Evolutionary conservation across 2,797 vertebrate species (phyloP), one percentile per base, ranked within the genome.

Genomic region (Fistularia commersonii): DNA sequence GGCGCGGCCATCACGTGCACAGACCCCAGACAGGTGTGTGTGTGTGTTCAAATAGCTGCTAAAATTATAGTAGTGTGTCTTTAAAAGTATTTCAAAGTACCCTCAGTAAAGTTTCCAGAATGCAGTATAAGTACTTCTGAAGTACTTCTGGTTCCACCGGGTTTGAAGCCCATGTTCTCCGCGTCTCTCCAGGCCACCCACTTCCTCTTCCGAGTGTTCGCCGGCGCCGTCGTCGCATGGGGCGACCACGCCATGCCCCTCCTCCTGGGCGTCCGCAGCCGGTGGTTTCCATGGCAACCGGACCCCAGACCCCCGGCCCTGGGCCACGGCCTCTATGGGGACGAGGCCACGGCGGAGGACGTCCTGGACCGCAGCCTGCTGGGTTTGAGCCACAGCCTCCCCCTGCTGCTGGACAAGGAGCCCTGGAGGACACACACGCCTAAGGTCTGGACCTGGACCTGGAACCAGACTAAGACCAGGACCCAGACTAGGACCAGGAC

Each of bases 121-220:
- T n/a, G n/a, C n/a, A n/a, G 23, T 23, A 23, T 2, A 23, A 23
- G 23, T 23, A 23, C 23, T 23, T 23, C 23, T 23, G 23, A 23
- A 23, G 23, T 23, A 23, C 23, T 23, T 2, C 23, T 23, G 23
- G 23, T 23, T 23, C 23, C 23, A 23, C 23, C 23, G 23, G 23
- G 23, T 23, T 23, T 4, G 2, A 23, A 23, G 23, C 2, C 4
- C 23, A 23, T 23, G 23, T 23, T 23, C 23, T 23, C 23, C 23
- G 4, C 23, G 0, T 54, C 39, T 45, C 41, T 32, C 10, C 54
- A 99, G 97, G 85, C 87, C 65, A 67, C 91, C 52, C 90, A 92
- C 76, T 97, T 98, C 80, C 87, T 98, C 38, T 64, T 99, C 50
- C 88, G 89, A 73, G 57, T 96, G 8, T 98, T 98, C 52, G 85